Evolutionary conservation across 2,113 vertebrate genomes (phyloP), one percentile per base, ranked within the genome.

Genomic region (Percopsis transmontana): DNA sequence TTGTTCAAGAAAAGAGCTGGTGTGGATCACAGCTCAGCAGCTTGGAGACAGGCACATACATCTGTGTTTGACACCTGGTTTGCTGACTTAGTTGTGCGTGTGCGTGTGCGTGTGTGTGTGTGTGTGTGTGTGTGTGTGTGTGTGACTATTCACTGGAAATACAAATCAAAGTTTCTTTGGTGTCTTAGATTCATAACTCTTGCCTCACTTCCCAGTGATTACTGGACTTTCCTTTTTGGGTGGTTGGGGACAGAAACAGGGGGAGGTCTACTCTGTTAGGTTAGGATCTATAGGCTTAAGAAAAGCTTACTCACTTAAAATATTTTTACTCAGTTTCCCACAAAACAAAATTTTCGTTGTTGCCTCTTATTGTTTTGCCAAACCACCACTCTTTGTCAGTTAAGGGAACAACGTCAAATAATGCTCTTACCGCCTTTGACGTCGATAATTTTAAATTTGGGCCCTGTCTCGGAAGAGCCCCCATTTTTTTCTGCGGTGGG

Each of bases 11-110:
- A 39, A 0, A 33, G 27, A 18, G 41, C 55, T 14, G 40, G 42
- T 62, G 60, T 76, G 57, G 68, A 70, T 79, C 62, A 44, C 18
- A 39, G 45, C 15, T 33, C 55, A 41, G 55, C 11, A 12, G 55
- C 51, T 39, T 56, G 18, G 20, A 60, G 58, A 24, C 58, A 21
- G 12, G 14, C 61, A 48, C 16, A 0, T 60, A 50, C 60, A 8
- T 66, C 27, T 53, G 45, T 27, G 53, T 66, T n/a, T 73, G 59
- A 70, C 58, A 68, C 66, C 53, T 53, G 45, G 57, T 23, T 60
- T 51, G 54, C 52, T 52, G 20, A n/a, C 20, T 19, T 10, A 51
- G n/a, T 12, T 48, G 10, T 33, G 16, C 12, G 51, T 66, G 40
- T 13, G 24, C 44, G 48, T 48, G 51, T 24, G 44, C 8, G 44